Conservation (phyloP, 1,140 invertebrate genomes). For the Ceratina calcarata region DNA sequence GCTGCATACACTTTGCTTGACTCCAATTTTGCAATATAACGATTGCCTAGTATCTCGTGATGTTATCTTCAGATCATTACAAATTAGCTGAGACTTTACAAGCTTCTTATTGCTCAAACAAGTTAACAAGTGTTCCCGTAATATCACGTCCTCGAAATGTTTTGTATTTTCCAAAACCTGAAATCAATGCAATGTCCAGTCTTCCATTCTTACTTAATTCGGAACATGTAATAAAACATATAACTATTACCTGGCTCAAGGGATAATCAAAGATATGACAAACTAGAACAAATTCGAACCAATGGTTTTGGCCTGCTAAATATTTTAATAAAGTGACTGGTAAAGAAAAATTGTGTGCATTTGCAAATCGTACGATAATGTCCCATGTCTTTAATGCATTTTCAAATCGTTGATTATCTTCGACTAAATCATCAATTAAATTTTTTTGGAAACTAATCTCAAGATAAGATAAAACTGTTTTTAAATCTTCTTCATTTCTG, state of each 20-base stretch:
- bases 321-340: constrained; percentile 81
- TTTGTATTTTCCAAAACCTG: constrained; percentile 63
- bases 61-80: constrained; percentile 50
- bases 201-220: not conserved
- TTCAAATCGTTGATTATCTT: constrained; percentile 70
- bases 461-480: constrained; percentile 64
- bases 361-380: constrained; percentile 83
- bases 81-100: constrained; percentile 7
- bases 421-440: constrained; percentile 43
- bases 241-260: constrained; percentile 78
- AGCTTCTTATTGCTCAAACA: constrained; percentile 64
- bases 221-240: not conserved
- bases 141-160: constrained; percentile 65
- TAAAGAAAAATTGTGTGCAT: constrained; percentile 80
- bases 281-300: constrained; percentile 84
- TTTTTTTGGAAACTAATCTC: constrained; percentile 68
- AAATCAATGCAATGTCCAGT: not conserved
- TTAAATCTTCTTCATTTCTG: constrained; percentile 68
- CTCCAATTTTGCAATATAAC: constrained; percentile 49
- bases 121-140: constrained; percentile 72
- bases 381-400: constrained; percentile 79
- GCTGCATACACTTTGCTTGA: constrained; percentile 49
- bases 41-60: constrained; percentile 50
- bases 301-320: constrained; percentile 81
- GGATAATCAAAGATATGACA: constrained; percentile 84